Conservation (phyloP, 1,140 invertebrate species). For the Drosophila trapezifrons region DNA sequence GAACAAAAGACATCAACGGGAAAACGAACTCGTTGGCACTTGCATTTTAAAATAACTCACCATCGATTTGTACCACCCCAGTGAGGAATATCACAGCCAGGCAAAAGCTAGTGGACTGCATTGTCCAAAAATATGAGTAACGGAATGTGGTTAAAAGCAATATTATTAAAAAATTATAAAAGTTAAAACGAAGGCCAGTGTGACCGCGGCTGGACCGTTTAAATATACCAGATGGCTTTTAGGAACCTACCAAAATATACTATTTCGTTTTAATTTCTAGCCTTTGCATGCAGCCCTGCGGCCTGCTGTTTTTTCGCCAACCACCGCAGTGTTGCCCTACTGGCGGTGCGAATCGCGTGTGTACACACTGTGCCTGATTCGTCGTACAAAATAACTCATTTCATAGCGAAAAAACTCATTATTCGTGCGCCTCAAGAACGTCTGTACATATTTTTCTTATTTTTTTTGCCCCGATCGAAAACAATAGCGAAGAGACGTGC, state of each 20-base stretch:
- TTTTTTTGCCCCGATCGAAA: conserved; percentile 24
- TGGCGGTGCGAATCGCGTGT: not conserved
- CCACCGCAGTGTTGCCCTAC: not conserved
- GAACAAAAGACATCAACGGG: conserved; percentile 41
- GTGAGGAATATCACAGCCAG: conserved; percentile 36
- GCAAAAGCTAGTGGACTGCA: conserved; percentile 28
- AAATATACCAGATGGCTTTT: not conserved
- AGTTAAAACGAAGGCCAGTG: conserved; percentile 1
- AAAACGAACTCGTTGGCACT: conserved; percentile 34
- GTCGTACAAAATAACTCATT: conserved; percentile 31
- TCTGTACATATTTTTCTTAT: conserved; percentile 29
- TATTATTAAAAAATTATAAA: conserved; percentile 6
- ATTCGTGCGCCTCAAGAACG: conserved; percentile 5
- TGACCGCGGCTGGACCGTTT: not conserved
- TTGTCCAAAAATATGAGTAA: conserved; percentile 4
- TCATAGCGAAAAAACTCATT: conserved; percentile 35
- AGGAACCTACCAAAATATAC: not conserved
- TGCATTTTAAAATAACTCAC: conserved; percentile 6
- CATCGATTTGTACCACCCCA: conserved; percentile 25
- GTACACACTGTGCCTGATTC: conserved; percentile 5
- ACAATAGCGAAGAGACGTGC: conserved; percentile 23
- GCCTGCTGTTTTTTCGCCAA: not conserved
- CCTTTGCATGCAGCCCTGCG: too few species aligned
- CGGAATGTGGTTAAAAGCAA: not conserved
- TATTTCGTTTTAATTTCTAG: too few species aligned